Evolutionary conservation across 2,797 vertebrate genomes (phyloP).

Genomic region (Neoniphon sammara): DNA sequence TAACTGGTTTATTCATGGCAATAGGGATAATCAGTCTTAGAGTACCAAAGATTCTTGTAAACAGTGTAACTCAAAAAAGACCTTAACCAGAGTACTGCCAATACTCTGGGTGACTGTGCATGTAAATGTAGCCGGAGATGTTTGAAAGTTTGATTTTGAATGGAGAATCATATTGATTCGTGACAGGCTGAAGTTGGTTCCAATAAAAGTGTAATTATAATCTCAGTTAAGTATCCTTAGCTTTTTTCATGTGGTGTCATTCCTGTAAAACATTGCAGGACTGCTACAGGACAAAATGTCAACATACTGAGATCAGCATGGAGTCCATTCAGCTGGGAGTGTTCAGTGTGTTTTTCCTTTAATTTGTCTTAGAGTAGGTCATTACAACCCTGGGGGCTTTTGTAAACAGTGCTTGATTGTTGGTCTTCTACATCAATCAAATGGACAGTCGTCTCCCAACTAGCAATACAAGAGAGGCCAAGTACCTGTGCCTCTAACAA

Average conservation of each 20-base stretch:
- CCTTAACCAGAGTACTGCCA: neutral
- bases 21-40: neutral
- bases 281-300: neutral
- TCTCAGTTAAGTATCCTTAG: neutral
- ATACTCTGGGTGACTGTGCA: neutral
- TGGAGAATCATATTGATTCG: conserved; percentile 56
- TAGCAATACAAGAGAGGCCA: conserved; percentile 1
- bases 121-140: neutral
- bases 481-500: neutral
- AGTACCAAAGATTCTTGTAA: neutral
- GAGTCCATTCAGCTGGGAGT: neutral
- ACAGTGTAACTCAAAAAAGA: neutral
- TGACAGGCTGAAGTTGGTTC: conserved; percentile 25
- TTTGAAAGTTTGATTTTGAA: conserved; percentile 4
- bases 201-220: conserved; percentile 58
- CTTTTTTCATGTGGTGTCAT: neutral
- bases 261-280: neutral
- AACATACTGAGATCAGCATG: neutral
- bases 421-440: neutral
- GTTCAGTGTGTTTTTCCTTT: neutral
- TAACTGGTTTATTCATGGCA: conserved; percentile 38
- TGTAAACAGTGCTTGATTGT: conserved; percentile 2
- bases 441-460: no score
- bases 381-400: neutral
- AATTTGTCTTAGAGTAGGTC: neutral